Percentiles rank a stretch among this genome's conserved stretches.
phyloP scores from a whole-genome alignment of 1,140 invertebrate genomes.

The Meloidogyne hapla region DNA sequence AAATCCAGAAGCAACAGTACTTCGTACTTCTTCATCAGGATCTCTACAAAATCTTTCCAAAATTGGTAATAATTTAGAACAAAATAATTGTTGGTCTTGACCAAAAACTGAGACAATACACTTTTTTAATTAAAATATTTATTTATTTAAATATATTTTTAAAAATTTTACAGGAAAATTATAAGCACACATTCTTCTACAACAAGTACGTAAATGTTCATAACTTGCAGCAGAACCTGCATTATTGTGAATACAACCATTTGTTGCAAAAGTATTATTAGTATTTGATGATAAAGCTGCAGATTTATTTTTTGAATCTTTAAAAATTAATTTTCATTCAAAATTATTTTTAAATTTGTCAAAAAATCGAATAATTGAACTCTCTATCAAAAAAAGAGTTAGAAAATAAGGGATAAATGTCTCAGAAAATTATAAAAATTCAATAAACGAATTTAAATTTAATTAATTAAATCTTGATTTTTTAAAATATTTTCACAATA shows the following conservation, averaged over 20 bases:
- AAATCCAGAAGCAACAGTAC: conserved; percentile 58
- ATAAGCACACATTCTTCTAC: conserved; percentile 66
- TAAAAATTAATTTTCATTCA: no score
- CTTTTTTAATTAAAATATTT: conserved; percentile 29
- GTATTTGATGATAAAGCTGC: neutral
- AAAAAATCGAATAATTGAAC: no score
- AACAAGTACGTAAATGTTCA: conserved; percentile 39
- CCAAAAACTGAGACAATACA: conserved; percentile 45
- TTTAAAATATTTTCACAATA: no score
- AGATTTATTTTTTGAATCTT: neutral
- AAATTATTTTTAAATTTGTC: no score
- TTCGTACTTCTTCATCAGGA: conserved; percentile 42
- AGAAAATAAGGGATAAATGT: no score
- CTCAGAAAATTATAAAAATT: no score
- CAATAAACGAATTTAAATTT: no score
- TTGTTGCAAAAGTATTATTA: neutral
- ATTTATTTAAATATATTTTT: neutral
- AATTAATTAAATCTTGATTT: no score
- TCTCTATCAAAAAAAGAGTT: no score
- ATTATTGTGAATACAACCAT: neutral
- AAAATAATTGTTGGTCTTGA: conserved; percentile 38
- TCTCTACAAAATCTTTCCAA: conserved; percentile 48
- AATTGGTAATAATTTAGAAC: conserved; percentile 43
- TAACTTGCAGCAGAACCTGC: neutral
- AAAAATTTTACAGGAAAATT: conserved; percentile 65